Base-by-base conservation (phyloP, 2,888 invertebrate genomes). In the Hypercompe scribonia region DNA sequence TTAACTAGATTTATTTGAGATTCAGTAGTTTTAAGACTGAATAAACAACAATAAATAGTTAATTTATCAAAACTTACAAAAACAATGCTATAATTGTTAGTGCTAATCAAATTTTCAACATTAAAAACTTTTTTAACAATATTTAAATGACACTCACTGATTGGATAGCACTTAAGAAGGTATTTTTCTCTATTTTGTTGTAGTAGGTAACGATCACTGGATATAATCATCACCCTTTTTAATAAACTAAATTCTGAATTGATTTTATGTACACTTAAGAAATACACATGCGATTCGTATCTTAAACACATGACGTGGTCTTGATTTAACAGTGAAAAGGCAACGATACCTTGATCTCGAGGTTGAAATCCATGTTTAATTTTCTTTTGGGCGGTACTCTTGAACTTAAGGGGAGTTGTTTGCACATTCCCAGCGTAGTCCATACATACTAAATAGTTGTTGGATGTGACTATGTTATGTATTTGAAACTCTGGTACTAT, bases 401-500 rank as follows among this genome's bases (percentile, higher is more conserved):
- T 92, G 42, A 92, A 91, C 76, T 93, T 93, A 15, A 94, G 71
- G 3, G 91, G 86, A 69, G 88, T 88, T 65, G 86, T 79, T 70
- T 93, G 90, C 28, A 94, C 65, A 66, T 89, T 91, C 1, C 92
- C 90, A 31, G 77, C 81, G 39, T 75, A 80, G 78, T 95, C 95
- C 46, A 94, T 73, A 75, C 92, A 93, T 3, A 92, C 72, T 68
- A 95, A 78, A 81, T 90, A 88, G 76, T 91, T 91, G 46, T 88
- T 88, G 2, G 88, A 85, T 46, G 88, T 68, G 33, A 93, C 72
- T 13, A 94, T 65, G 46, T 86, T 75, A 10, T 84, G 75, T 71
- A 94, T 87, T 78, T 87, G 86, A 68, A 92, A 94, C 64, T 90
- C 91, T 0, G 93, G 91, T 18, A 83, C 76, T 36, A 93, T 83